Conservation (phyloP, 1,140 invertebrate genomes). For the Campoletis sonorensis region DNA sequence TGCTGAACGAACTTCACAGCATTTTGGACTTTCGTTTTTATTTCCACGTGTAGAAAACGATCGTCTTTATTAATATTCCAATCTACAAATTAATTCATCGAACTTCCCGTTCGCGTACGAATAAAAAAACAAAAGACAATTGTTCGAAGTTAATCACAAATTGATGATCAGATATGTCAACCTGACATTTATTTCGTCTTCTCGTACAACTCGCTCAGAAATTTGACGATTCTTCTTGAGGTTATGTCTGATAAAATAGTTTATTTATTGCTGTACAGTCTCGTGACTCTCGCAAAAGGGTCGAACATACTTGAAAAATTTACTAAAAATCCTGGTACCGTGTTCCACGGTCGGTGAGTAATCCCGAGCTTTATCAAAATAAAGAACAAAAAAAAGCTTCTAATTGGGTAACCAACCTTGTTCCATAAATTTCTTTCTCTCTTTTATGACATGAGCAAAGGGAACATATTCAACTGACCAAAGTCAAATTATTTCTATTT, state of each 20-base stretch:
- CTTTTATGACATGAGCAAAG: no score
- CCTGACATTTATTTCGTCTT: conserved; percentile 6
- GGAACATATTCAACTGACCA: no score
- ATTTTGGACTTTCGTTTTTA: no score
- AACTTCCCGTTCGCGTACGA: no score
- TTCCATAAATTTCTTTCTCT: no score
- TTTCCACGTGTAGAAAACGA: neutral
- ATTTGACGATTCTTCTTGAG: conserved; percentile 20
- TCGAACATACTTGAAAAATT: conserved; percentile 54
- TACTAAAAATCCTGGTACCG: conserved; percentile 44
- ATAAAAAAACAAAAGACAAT: neutral
- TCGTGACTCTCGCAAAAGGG: conserved; percentile 29
- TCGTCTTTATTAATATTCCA: no score
- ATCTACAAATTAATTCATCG: no score
- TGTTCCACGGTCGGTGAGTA: conserved; percentile 66
- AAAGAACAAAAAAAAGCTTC: neutral
- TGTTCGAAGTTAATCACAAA: neutral
- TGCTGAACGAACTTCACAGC: no score
- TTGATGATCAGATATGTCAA: neutral
- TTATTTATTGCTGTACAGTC: conserved; percentile 50
- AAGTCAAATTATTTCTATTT: neutral
- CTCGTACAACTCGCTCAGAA: neutral
- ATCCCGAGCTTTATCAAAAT: conserved; percentile 7
- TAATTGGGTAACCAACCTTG: no score
- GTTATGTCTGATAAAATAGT: conserved; percentile 54